Conservation (phyloP, 1,140 invertebrate species). For the Diorhabda elongata region DNA sequence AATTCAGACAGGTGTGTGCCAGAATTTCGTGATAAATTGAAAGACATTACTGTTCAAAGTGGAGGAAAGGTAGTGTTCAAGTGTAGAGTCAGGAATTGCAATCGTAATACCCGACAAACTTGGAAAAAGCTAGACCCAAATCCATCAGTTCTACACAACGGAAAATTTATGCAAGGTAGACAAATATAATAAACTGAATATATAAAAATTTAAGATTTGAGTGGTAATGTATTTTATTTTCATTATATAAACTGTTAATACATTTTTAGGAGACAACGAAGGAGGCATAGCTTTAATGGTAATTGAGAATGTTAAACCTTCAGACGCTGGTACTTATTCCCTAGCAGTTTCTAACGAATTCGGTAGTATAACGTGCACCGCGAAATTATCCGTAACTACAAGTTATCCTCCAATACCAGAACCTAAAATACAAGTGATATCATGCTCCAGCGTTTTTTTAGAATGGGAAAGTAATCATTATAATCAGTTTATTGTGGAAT, state of each 20-base stretch:
- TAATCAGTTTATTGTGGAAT: conserved; percentile 48
- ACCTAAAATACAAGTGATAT: conserved; percentile 44
- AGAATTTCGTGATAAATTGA: conserved; percentile 40
- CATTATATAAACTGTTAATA: no score
- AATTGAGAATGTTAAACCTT: conserved; percentile 52
- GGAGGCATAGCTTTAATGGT: conserved; percentile 52
- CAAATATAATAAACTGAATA: no score
- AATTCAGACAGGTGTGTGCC: conserved; percentile 35
- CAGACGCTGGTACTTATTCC: conserved; percentile 61
- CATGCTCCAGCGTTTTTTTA: conserved; percentile 43
- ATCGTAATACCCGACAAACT: conserved; percentile 44
- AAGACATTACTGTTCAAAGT: conserved; percentile 35
- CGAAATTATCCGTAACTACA: conserved; percentile 49
- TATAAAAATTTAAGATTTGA: no score
- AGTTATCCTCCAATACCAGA: conserved; percentile 38
- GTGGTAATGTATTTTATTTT: no score
- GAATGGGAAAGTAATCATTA: conserved; percentile 50
- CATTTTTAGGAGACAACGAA: conserved; percentile 37
- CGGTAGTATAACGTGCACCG: conserved; percentile 56
- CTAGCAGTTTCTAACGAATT: conserved; percentile 59
- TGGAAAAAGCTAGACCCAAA: conserved; percentile 59
- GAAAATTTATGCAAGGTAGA: conserved; percentile 47
- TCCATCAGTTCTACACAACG: conserved; percentile 51
- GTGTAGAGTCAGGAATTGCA: conserved; percentile 37
- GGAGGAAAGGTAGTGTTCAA: conserved; percentile 40